Base-by-base conservation (phyloP, 2,113 vertebrate genomes). In the Podilymbus podiceps region DNA sequence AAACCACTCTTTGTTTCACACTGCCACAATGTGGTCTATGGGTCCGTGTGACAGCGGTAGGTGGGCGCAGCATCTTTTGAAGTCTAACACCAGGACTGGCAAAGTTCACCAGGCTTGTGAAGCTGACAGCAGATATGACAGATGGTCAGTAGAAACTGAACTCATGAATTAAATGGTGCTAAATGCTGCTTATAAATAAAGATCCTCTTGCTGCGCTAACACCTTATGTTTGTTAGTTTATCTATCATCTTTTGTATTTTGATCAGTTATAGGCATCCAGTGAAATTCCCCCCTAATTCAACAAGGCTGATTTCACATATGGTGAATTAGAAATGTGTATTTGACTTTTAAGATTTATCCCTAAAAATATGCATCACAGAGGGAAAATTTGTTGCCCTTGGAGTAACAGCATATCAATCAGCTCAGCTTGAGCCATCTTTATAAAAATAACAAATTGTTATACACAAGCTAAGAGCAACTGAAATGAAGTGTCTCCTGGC, bases 51-150 rank as follows among this genome's bases (percentile, higher is more conserved):
- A 46, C 2, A 22, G 67, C 11, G 30, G 14, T 68, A 87, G 84
- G 80, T 59, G 52, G 49, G 44, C 10, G 0, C 82, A 55, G 89
- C 40, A 38, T 73, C 85, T 90, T 92, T 90, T 88, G 62, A 85
- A 91, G 91, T 77, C 93, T 90, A 79, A 85, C 93, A 91, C 86
- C n/a, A 78, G 53, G 49, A 94, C 87, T 91, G 74, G 62, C 80
- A 72, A 91, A 96, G 93, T 94, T 94, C 84, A 75, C 0, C 1
- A 76, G 71, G 47, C 59, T 63, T 49, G 50, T 58, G 46, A 90
- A 91, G 88, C 91, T 76, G 88, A 60, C 85, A 96, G 85, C 74
- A 91, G 91, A 85, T 82, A 52, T 62, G 91, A 91, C 94, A 96
- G 93, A 95, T 96, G 96, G 93, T 52, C 94, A 96, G 67, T 11